These are phyloP conservation scores for Tiaroga cobitis DNA, from an alignment of 2,797 vertebrate species.

Conservation along the genomic window DNA sequence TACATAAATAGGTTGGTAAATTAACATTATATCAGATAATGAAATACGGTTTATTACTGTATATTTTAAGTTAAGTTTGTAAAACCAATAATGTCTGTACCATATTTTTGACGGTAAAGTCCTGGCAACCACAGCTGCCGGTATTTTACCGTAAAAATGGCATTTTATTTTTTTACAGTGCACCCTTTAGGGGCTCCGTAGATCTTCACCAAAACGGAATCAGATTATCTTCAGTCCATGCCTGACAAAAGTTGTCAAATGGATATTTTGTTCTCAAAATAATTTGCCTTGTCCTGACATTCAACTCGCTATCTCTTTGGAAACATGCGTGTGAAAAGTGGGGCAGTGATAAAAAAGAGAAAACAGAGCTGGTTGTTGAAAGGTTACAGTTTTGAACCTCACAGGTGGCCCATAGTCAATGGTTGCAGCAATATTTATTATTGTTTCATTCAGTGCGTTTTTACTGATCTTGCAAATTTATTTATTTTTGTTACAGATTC, in stretches of 20 bases:
- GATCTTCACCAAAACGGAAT: not conserved
- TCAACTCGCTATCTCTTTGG: not conserved
- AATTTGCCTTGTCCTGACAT: not conserved
- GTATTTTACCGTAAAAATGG: too few species aligned
- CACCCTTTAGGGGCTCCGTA: too few species aligned
- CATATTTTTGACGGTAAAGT: too few species aligned
- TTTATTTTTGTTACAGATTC: not conserved
- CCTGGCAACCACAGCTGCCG: too few species aligned
- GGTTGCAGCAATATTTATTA: not conserved
- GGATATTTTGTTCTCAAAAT: slow-evolving; percentile 1
- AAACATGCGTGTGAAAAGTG: not conserved
- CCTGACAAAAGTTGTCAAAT: too few species aligned
- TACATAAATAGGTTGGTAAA: too few species aligned
- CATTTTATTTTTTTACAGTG: too few species aligned
- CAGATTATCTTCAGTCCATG: not conserved
- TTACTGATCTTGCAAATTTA: not conserved
- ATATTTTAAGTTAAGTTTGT: too few species aligned
- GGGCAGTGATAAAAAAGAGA: not conserved
- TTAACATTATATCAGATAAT: too few species aligned
- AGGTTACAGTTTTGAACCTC: not conserved
- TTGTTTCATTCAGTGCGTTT: not conserved
- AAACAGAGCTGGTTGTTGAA: not conserved
- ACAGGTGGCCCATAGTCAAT: not conserved
- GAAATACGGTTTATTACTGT: too few species aligned
- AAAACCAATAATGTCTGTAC: too few species aligned